Percentiles rank a stretch among this genome's conserved stretches.
Evolutionary conservation across 2,797 vertebrate genomes (phyloP).

Genomic region (Sphenopsis melanotis): DNA sequence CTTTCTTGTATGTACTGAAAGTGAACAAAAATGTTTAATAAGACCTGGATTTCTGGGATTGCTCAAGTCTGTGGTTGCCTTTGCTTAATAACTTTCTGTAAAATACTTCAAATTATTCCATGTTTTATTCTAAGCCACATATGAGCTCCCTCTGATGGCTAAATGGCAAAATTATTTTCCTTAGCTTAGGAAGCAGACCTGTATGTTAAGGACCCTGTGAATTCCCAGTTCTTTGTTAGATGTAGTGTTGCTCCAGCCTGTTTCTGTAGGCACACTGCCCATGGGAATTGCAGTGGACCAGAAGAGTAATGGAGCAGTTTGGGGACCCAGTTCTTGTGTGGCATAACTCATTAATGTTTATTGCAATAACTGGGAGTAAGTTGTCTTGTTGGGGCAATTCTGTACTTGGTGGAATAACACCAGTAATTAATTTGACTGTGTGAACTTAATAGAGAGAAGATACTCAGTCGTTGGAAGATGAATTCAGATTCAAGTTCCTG

Average conservation of each 20-base stretch:
- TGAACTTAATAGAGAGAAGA: not conserved
- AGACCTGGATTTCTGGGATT: not conserved
- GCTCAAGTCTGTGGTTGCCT: not conserved
- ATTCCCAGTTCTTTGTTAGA: not conserved
- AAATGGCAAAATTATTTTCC: not conserved
- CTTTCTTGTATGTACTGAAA: not conserved
- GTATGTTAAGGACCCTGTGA: not conserved
- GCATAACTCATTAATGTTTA: not conserved
- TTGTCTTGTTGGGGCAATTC: not conserved
- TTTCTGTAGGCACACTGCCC: not conserved
- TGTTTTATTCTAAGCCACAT: not conserved
- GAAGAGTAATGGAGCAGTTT: not conserved
- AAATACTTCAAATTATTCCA: not conserved
- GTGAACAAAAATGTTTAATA: not conserved
- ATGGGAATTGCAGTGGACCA: not conserved
- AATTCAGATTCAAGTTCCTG: not conserved
- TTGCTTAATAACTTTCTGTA: not conserved
- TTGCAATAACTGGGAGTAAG: not conserved
- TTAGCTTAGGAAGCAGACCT: not conserved
- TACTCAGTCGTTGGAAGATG: not conserved
- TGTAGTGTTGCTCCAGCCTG: not conserved
- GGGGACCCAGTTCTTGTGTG: not conserved
- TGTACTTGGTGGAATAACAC: rapidly evolving
- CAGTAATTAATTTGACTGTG: not conserved
- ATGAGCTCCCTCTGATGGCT: conserved; percentile 55